Percentiles rank a stretch among this genome's conserved stretches.
These are phyloP conservation scores for Mirounga angustirostris DNA, from an alignment of 2,113 vertebrate genomes.

Conservation along the genomic window DNA sequence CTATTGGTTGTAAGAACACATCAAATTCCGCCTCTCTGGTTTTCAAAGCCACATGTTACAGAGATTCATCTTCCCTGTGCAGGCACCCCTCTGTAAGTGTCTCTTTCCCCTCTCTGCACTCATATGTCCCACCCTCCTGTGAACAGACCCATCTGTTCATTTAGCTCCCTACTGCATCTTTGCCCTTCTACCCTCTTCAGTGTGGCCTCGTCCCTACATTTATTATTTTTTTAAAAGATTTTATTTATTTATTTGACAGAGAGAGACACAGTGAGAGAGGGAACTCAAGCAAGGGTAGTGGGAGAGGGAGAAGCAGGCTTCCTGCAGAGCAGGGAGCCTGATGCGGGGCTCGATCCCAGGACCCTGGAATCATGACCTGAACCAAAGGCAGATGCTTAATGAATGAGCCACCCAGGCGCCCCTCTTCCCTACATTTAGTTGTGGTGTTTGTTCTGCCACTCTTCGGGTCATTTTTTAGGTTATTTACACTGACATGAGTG, in stretches of 20 bases:
- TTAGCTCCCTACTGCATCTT: not conserved
- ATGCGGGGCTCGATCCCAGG: no score
- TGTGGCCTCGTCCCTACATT: not conserved
- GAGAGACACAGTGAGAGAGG: no score
- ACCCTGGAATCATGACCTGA: no score
- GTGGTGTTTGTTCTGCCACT: not conserved
- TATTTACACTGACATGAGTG: not conserved
- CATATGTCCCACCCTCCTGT: not conserved
- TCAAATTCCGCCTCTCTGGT: not conserved
- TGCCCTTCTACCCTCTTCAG: not conserved
- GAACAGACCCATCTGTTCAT: not conserved
- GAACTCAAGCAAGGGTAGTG: no score
- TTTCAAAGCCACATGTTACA: not conserved
- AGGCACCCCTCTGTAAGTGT: not conserved
- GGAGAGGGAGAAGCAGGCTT: no score
- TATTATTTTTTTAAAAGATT: no score
- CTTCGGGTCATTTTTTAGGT: not conserved
- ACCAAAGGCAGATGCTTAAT: no score
- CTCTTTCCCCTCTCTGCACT: not conserved
- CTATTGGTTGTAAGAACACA: not conserved
- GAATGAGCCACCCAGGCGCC: no score
- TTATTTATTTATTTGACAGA: no score
- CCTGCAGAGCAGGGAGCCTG: no score
- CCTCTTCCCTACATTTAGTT: not conserved
- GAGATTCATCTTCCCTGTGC: not conserved